A percentile compares a stretch with the other conserved stretches of the same genome.
Conservation (phyloP, 1,140 invertebrate species). For the Drosophila nigrodunni region DNA sequence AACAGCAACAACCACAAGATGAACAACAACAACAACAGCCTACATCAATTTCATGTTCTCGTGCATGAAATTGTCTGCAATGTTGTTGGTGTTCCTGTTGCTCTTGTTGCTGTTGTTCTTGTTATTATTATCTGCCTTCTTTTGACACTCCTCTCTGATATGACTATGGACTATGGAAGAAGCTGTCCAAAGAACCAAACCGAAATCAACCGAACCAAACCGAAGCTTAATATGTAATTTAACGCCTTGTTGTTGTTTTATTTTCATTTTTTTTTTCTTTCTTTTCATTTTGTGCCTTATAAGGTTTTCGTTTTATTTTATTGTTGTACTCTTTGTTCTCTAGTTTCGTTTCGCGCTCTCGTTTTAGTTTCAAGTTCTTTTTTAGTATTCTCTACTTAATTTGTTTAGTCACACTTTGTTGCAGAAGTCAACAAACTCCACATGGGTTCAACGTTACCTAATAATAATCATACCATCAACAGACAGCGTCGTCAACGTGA, state of each 20-base stretch:
- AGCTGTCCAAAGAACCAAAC: slow-evolving; percentile 28
- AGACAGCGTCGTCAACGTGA: slow-evolving; percentile 28
- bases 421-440: slow-evolving; percentile 79
- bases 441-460: slow-evolving; percentile 67
- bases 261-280: no score
- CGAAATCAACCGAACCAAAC: slow-evolving; percentile 22
- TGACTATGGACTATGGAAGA: slow-evolving; percentile 29
- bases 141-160: slow-evolving; percentile 60
- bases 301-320: slow-evolving; percentile 22
- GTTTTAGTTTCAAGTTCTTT: slow-evolving; percentile 38
- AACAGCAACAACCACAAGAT: neutral
- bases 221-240: slow-evolving; percentile 72
- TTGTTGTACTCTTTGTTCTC: slow-evolving; percentile 7
- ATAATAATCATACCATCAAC: slow-evolving; percentile 52
- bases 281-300: slow-evolving; percentile 41
- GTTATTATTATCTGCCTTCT: slow-evolving; percentile 45
- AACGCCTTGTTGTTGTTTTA: slow-evolving; percentile 42
- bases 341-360: slow-evolving; percentile 27
- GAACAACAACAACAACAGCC: neutral
- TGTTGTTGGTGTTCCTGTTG: slow-evolving; percentile 42
- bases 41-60: slow-evolving; percentile 49
- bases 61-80: slow-evolving; percentile 68
- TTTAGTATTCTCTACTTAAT: slow-evolving; percentile 70
- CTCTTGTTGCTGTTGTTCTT: slow-evolving; percentile 20
- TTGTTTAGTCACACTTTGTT: slow-evolving; percentile 82